A percentile compares a stretch with the other conserved stretches of the same genome.
These are phyloP conservation scores for Hirtodrosophila alboralis DNA, from an alignment of 2,888 invertebrate species.

Conservation along the genomic window DNA sequence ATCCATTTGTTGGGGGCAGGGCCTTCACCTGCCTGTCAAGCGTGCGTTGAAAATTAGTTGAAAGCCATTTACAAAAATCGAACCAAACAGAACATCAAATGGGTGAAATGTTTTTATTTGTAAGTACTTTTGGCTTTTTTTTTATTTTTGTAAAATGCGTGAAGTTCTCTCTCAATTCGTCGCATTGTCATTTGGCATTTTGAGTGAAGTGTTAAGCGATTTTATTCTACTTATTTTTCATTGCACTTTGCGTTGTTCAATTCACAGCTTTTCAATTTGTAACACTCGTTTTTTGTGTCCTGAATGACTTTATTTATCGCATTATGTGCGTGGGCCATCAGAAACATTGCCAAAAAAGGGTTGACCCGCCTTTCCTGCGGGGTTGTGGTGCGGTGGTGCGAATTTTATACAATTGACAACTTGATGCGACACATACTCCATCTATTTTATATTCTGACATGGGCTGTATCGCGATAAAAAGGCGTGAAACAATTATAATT, in stretches of 20 bases:
- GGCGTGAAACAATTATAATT: conserved; percentile 59
- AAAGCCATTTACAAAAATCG: conserved; percentile 69
- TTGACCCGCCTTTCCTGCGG: conserved; percentile 16
- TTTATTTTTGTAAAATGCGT: conserved; percentile 31
- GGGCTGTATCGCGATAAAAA: conserved; percentile 33
- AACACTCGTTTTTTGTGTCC: conserved; percentile 27
- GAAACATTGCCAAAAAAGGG: conserved; percentile 50
- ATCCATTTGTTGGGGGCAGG: conserved; percentile 21
- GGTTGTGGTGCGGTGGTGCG: background rate
- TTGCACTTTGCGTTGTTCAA: conserved; percentile 64
- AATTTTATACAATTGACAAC: conserved; percentile 40
- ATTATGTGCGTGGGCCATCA: conserved; percentile 54
- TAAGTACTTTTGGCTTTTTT: conserved; percentile 13
- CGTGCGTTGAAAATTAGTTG: conserved; percentile 70
- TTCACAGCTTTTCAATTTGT: conserved; percentile 65
- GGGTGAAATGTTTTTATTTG: conserved; percentile 30
- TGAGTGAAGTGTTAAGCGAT: conserved; percentile 64
- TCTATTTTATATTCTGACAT: conserved; percentile 13
- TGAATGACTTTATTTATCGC: conserved; percentile 64
- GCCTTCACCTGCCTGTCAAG: conserved; percentile 58
- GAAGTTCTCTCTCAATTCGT: conserved; percentile 57
- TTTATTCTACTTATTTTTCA: conserved; percentile 68
- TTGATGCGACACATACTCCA: conserved; percentile 43
- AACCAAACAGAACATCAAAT: conserved; percentile 45
- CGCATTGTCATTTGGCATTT: conserved; percentile 65